These are phyloP conservation scores for Phaetusa simplex DNA, from an alignment of 2,113 vertebrate genomes.

Conservation along the genomic window DNA sequence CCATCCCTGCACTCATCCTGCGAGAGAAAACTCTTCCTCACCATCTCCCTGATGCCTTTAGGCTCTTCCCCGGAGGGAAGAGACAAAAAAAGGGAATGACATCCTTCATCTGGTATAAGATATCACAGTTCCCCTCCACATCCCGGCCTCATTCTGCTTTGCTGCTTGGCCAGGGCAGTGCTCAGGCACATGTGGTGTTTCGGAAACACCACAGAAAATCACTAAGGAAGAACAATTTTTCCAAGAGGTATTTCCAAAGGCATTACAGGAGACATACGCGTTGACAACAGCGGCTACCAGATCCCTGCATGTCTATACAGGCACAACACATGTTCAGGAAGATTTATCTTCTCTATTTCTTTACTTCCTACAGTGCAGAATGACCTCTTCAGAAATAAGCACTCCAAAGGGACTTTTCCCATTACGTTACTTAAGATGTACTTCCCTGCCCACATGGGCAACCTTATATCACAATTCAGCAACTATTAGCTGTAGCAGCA, in stretches of 20 bases:
- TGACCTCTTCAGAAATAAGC: neutral
- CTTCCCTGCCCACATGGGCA: neutral
- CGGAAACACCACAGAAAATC: neutral
- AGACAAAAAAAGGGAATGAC: neutral
- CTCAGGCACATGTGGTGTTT: neutral
- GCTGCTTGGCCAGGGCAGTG: neutral
- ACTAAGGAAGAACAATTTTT: neutral
- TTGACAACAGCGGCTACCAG: neutral
- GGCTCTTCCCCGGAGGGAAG: neutral
- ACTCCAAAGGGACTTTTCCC: neutral
- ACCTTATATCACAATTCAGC: neutral
- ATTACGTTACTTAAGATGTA: neutral
- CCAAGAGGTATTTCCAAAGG: neutral
- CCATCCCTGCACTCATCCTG: neutral
- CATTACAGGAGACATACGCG: accelerated
- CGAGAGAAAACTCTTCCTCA: neutral
- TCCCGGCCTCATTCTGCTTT: neutral
- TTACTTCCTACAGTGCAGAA: neutral
- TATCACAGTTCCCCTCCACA: neutral
- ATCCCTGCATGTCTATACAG: neutral
- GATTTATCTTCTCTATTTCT: neutral
- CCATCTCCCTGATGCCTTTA: neutral
- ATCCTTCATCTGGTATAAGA: neutral
- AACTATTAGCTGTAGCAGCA: neutral
- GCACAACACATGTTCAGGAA: neutral